Base-by-base conservation (phyloP, 2,797 vertebrate species). In the Chelonia mydas region DNA sequence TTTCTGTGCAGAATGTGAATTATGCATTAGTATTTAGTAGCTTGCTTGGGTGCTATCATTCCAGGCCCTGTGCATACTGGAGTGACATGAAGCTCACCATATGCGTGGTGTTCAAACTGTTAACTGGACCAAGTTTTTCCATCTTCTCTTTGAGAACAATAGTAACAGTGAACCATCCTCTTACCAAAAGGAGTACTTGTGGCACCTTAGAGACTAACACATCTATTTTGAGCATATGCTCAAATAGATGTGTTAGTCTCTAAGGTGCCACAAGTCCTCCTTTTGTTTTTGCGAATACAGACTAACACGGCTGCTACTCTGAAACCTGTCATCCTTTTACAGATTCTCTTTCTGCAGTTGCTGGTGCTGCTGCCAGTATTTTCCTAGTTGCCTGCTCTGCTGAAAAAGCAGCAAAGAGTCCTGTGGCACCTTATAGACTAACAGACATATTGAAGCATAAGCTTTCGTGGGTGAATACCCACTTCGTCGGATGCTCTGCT, bases 81-180 rank as follows among this genome's bases (percentile, higher is more conserved):
- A 74, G 0, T 0, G 0, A 83, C 49, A 53, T 23, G 9, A 31
- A 87, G 4, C 53, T 1, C 3, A 65, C n/a, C 6, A 57, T 28
- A 5, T 17, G 4, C 2, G 3, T 54, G 57, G 27, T 0, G 51
- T 13, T 13, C 74, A 21, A 84, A 87, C 12, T 28, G 9, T 2
- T 84, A 59, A 11, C 74, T 84, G 90, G 81, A 51, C 6, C 6
- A 37, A 1, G 31, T 21, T 13, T 51, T 77, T 84, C 41, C 6
- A 3, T 2, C 47, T 2, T 0, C 23, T 19, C 47, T 83, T 41
- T 65, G 25, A 28, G 0, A 1, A 4, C 0, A 3, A 15, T 51
- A 51, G 85, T 81, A 80, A n/a, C 23, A 51, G 28, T 15, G 41
- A 79, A 77, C 5, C 47, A 45, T 41, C 41, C 41, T 41, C 41